Base-by-base conservation (phyloP, 2,797 vertebrate genomes). In the Spinus pinus region DNA sequence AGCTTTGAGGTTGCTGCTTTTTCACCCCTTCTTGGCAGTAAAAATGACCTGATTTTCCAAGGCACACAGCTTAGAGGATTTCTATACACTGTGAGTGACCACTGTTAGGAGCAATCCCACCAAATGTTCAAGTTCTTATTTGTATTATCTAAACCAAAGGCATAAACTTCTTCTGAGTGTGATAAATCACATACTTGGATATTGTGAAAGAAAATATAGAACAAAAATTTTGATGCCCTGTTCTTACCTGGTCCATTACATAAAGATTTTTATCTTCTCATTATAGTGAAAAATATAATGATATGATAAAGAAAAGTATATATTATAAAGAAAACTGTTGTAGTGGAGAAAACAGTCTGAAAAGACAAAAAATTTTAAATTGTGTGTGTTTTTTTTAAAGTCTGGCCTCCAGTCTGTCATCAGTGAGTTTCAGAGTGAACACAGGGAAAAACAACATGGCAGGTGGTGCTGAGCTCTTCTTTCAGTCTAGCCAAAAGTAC, bases 401-500 rank as follows among this genome's bases (percentile, higher is more conserved):
- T 62, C 73, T 74, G 18, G 16, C n/a, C 28, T 92, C 28, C 46
- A 64, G 54, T 37, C 64, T 77, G 7, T 85, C 69, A 56, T 62
- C 61, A 60, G 51, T 81, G 75, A 91, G 56, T 49, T 69, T 77
- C 67, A 70, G 27, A 57, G 53, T 72, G 93, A 81, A 58, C 75
- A 65, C 1, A 1, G 11, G 44, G 53, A 16, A 84, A 94, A 88
- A 31, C 42, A 86, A 49, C 60, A 82, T 70, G 81, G 74, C 41
- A 89, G 75, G 82, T 60, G n/a, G 22, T 50, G 90, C 62, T 77
- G 73, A 88, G 54, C 35, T 94, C 80, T 73, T 51, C 13, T 81
- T 96, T 95, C 64, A 79, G 79, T 23, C 15, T 46, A 47, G 39
- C 84, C 91, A 67, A 85, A 93, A 93, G 78, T 62, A 60, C 11